Evolutionary conservation across 2,113 vertebrate species (phyloP).

Genomic region (human): GRCh38 chr12:57024501-57025000

Average conservation of each 20-base stretch:
- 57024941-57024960: no score
- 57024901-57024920: no score
- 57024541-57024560: not conserved
- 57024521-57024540: not conserved
- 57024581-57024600: not conserved
- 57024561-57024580: not conserved
- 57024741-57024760: not conserved
- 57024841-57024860: no score
- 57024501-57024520: not conserved
- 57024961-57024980: no score
- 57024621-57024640: not conserved
- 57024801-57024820: no score
- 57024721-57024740: conserved; percentile 20
- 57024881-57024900: no score
- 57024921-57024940: no score
- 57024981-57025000: no score
- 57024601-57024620: not conserved
- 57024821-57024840: no score
- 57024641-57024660: not conserved
- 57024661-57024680: not conserved
- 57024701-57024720: not conserved
- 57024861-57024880: no score
- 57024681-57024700: not conserved
- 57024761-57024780: no score
- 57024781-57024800: no score